Evolutionary conservation across 2,888 invertebrate genomes (phyloP).

Genomic region (Masnerella sp.): DNA sequence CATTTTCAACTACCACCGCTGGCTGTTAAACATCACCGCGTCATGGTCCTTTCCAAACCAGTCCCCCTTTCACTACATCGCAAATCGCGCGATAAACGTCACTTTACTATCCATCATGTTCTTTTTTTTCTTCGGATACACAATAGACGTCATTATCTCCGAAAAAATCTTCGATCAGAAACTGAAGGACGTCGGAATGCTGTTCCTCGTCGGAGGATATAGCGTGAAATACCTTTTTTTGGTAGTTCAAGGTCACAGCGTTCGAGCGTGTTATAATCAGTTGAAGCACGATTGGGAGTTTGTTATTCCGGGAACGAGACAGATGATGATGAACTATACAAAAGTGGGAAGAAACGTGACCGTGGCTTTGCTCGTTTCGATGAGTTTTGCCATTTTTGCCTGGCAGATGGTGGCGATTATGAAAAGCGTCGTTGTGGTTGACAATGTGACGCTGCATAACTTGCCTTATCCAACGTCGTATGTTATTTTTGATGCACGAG

Average conservation of each 20-base stretch:
- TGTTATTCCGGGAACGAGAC: not conserved
- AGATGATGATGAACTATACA: not conserved
- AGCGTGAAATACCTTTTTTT: not conserved
- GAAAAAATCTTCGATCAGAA: not conserved
- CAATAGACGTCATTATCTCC: not conserved
- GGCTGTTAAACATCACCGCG: not conserved
- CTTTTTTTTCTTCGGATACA: not conserved
- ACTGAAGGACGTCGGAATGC: not conserved
- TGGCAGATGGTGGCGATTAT: slow-evolving; percentile 11
- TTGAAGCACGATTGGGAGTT: not conserved
- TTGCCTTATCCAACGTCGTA: slow-evolving; percentile 2
- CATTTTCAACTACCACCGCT: not conserved
- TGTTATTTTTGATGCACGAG: not conserved
- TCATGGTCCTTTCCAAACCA: not conserved
- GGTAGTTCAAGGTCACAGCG: not conserved
- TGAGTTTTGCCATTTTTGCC: not conserved
- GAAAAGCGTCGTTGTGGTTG: not conserved
- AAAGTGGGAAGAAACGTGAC: not conserved
- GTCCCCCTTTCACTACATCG: not conserved
- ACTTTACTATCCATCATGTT: not conserved
- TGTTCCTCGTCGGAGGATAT: not conserved
- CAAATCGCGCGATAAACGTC: not conserved
- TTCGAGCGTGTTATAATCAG: not conserved
- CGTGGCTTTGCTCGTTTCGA: not conserved
- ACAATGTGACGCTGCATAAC: slow-evolving; percentile 10